Evolutionary conservation across 2,888 invertebrate species (phyloP), one percentile per base, ranked within the genome.

Genomic region (Hymenopus coronatus): DNA sequence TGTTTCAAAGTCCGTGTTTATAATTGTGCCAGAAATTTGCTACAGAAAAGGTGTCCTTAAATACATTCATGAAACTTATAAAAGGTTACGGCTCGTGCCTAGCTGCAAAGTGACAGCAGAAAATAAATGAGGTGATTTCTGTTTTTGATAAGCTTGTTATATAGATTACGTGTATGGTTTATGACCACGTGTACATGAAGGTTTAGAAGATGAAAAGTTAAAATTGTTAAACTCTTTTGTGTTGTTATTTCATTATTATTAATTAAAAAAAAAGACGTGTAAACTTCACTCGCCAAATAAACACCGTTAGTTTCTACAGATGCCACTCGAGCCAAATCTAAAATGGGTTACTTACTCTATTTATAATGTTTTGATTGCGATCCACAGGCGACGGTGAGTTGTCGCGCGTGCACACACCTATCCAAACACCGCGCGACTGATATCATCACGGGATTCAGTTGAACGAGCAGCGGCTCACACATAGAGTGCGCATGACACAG

Each of bases 331-430:
- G 54, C 54, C 30, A 87, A 85, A 83, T 46, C 27, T 83, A 88
- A 88, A 83, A 88, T 88, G 25, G 46, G 83, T 88, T 88, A 88
- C 83, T 88, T 46, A 88, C 88, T 70, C 86, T 83, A 83, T 88
- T 88, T 88, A 88, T 88, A 84, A 33, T 83, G 70, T 84, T 86
- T 82, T 87, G 81, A 82, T 30, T 87, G n/a, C 87, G 30, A 87
- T 30, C 82, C 28, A 85, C 25, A n/a, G 82, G 82, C 82, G 27
- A 28, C 28, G 86, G 81, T 15, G 81, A 6, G 40, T 14, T 28
- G n/a, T 87, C 87, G 87, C 87, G 82, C 33, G 87, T 82, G 33
- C 82, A 25, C 4, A 30, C 87, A 87, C 87, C 81, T 30, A 30
- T 12, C 3, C 30, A 87, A 87, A 87, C 87, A 81, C 87, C 87